Evolutionary conservation across 2,797 vertebrate species (phyloP), one percentile per base, ranked within the genome.

Genomic region (Ammospiza maritima): DNA sequence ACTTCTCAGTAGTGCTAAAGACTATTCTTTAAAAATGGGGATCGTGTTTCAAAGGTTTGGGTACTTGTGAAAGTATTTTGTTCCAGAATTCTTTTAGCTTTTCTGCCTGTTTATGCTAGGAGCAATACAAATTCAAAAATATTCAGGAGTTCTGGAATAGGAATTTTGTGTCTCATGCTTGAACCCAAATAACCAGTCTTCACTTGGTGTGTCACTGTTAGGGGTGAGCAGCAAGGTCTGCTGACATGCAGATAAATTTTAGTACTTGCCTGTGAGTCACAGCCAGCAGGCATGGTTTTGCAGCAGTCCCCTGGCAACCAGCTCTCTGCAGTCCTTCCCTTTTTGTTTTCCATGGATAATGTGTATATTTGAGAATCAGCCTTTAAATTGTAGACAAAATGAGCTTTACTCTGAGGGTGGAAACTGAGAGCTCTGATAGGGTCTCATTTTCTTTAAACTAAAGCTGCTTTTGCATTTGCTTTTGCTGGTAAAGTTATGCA

Each of bases 241-340:
- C 86, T 93, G 94, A 82, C 48, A 50, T 23, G 88, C 67, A 71
- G 86, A 88, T 87, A 50, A 67, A 94, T 93, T 79, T 71, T 40
- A 74, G 86, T 64, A 54, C 74, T 27, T 81, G 85, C 42, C 84
- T 75, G 47, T 92, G 90, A 96, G 80, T 93, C 92, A 90, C 58
- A 91, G 87, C 90, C 93, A 77, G 89, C 75, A 65, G 69, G 38
- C 86, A 69, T 29, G 70, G 71, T 74, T 95, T 94, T 2, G 4
- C 65, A 93, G 90, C 75, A 61, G 27, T 94, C 53, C 95, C 93
- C 58, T 93, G 92, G 94, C 95, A 96, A 96, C 90, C 89, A 89
- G 61, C 78, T 88, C 84, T 95, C 69, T 83, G 84, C 87, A 83
- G 78, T 86, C 50, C 61, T 90, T 71, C 26, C 34, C 25, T 54